Percentiles rank a stretch among this genome's conserved stretches.
Evolutionary conservation across 2,113 vertebrate genomes (phyloP).

Genomic region (Balaeniceps rex): DNA sequence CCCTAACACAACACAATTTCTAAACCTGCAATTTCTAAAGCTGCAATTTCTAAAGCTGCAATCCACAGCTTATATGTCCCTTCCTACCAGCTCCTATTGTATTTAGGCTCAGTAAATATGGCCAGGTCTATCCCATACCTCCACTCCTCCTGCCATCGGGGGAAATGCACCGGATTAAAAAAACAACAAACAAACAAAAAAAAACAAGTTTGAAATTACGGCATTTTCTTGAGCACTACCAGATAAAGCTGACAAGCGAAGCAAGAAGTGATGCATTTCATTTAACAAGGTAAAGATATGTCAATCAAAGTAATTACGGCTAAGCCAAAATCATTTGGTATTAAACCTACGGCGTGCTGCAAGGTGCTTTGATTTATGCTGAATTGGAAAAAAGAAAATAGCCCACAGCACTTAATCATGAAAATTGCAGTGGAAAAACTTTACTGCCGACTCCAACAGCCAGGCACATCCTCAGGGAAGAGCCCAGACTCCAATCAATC

Average conservation of each 20-base stretch:
- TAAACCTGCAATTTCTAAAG: neutral
- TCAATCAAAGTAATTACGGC: neutral
- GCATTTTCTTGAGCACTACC: neutral
- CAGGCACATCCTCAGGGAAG: neutral
- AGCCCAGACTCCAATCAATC: neutral
- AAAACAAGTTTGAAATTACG: neutral
- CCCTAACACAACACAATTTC: neutral
- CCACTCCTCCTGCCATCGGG: neutral
- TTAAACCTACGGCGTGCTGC: accelerated
- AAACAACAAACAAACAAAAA: neutral
- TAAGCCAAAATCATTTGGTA: neutral
- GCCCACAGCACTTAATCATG: neutral
- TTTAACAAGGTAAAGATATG: neutral
- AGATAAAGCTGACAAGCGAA: neutral
- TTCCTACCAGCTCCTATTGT: neutral
- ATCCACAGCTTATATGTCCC: neutral
- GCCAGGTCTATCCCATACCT: neutral
- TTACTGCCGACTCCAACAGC: neutral
- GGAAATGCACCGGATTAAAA: neutral
- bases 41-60: too few relatives aligned
- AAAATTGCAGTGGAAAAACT: neutral
- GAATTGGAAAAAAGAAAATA: neutral
- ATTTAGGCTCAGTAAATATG: neutral
- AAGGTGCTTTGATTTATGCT: neutral
- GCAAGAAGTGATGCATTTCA: neutral